Conservation (phyloP, 1,140 invertebrate species). For the Calycopis cecrops region DNA sequence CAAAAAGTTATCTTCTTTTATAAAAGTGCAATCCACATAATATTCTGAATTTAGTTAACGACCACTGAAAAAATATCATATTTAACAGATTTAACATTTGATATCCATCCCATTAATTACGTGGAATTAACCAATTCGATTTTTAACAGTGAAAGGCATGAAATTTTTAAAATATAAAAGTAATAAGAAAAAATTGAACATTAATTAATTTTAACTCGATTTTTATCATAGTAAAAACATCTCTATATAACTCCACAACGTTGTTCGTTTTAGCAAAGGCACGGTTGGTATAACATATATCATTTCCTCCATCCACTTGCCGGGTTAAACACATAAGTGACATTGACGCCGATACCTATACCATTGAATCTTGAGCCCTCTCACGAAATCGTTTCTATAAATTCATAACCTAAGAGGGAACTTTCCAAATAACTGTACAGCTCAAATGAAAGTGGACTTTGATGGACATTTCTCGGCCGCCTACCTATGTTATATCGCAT, state of each 20-base stretch:
- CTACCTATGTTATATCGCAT: conserved; percentile 47
- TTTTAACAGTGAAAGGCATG: no score
- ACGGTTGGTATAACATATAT: conserved; percentile 57
- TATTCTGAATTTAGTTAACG: no score
- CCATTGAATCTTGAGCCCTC: conserved; percentile 41
- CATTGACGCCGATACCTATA: conserved; percentile 57
- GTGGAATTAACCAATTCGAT: no score
- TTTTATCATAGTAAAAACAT: conserved; percentile 21
- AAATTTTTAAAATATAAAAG: no score
- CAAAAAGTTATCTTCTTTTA: no score
- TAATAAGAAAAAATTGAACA: not conserved
- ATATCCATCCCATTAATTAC: no score
- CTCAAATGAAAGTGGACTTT: conserved; percentile 41
- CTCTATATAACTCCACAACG: conserved; percentile 41
- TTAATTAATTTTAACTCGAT: not conserved
- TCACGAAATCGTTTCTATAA: conserved; percentile 24
- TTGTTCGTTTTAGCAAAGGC: conserved; percentile 51
- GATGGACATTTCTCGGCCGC: conserved; percentile 34
- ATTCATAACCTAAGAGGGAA: conserved; percentile 17
- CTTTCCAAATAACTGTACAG: conserved; percentile 30
- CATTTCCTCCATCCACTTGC: conserved; percentile 71
- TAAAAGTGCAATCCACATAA: no score
- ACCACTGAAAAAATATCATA: no score
- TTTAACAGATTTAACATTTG: no score
- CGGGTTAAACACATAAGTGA: conserved; percentile 73